These are phyloP conservation scores for Bujurquina vittata DNA, from an alignment of 2,113 vertebrate species.

Conservation along the genomic window DNA sequence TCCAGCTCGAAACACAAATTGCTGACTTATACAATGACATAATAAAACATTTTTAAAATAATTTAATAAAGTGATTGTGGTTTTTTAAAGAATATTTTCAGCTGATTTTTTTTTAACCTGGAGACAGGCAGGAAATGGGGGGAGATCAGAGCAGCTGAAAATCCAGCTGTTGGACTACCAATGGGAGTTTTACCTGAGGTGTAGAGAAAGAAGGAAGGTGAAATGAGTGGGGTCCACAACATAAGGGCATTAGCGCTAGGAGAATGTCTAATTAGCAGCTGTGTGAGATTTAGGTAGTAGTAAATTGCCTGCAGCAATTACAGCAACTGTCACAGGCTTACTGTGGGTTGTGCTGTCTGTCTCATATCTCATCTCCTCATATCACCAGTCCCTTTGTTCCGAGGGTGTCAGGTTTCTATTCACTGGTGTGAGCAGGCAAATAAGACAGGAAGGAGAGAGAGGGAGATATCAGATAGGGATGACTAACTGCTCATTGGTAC, in stretches of 20 bases:
- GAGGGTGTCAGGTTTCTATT: slow-evolving; percentile 36
- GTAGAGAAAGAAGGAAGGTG: neutral
- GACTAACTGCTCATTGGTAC: slow-evolving; percentile 26
- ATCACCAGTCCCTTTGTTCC: slow-evolving; percentile 43
- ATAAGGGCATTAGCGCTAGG: neutral
- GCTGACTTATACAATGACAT: slow-evolving; percentile 16
- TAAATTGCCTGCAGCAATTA: slow-evolving; percentile 20
- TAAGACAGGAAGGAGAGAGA: slow-evolving; percentile 4
- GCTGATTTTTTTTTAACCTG: neutral
- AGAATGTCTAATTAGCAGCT: slow-evolving; percentile 26
- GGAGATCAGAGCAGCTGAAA: neutral
- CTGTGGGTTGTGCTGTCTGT: slow-evolving; percentile 6
- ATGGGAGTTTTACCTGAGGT: neutral
- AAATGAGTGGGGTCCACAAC: neutral
- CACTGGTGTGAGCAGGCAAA: neutral
- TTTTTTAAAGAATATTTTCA: neutral
- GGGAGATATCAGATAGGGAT: slow-evolving; percentile 20
- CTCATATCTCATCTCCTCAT: slow-evolving; percentile 42
- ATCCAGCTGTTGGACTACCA: neutral
- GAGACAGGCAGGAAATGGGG: neutral
- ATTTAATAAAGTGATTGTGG: neutral
- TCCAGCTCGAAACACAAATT: slow-evolving; percentile 21
- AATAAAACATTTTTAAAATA: neutral
- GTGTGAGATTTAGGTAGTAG: slow-evolving; percentile 24
- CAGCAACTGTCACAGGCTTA: neutral